Evolutionary conservation across 2,113 vertebrate genomes (phyloP), one percentile per base, ranked within the genome.

Genomic region (Cryptotis parvus): DNA sequence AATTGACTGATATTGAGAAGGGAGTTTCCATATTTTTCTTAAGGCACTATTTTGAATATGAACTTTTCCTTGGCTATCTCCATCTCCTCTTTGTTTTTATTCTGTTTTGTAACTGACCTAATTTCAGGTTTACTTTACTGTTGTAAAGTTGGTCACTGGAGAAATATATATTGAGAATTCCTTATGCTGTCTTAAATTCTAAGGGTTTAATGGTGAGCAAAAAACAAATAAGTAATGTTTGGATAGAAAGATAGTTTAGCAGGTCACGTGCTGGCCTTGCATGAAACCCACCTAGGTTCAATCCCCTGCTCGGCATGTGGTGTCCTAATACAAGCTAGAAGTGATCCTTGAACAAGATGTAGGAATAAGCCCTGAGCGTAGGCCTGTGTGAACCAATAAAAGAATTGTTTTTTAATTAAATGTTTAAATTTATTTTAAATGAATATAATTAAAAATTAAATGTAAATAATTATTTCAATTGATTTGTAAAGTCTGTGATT

Each of bases 11-110:
- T 26, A 58, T 3, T 66, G 26, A 78, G 27, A n/a, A 84, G 33
- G 31, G 43, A 66, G 73, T 84, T 84, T 79, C 55, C 58, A 68
- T 10, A 88, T 33, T 55, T 88, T 85, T 72, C 78, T 31, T 68
- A 9, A 85, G 77, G 43, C 35, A 55, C 24, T 31, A 35, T 16
- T 93, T 70, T 83, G 52, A 83, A 78, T n/a, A 1, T 26, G 12
- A 68, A 88, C 6, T 91, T 84, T 27, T 26, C 33, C 20, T 41
- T 33, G 18, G 4, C 9, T 12, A 12, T 11, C 35, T 52, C 29
- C 43, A 9, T 16, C 26, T 18, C 4, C 14, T 3, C 33, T 75
- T 45, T 78, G 8, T 4, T 43, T 43, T 31, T 91, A 31, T 39
- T 35, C 35, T 5, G 0, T 87, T 66, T 94, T 73, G 63, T 41